Base-by-base conservation (phyloP, 2,113 vertebrate genomes). In the Capra hircus region DNA sequence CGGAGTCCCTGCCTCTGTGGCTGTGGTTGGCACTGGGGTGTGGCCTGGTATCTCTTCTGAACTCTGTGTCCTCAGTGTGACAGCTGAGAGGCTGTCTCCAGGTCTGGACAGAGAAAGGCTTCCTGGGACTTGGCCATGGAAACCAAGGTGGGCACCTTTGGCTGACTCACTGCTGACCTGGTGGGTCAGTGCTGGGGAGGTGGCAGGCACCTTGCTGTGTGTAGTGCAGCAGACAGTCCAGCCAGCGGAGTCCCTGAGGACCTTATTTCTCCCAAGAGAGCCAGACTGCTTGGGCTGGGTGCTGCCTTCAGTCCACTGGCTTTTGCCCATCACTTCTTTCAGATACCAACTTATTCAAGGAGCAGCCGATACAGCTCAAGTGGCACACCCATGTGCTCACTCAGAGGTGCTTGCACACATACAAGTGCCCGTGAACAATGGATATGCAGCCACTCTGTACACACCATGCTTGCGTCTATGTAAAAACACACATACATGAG, bases 371-470 rank as follows among this genome's bases (percentile, higher is more conserved):
- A 30, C 0, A 28, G 92, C 6, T 19, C 27, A n/a, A 23, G 11
- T 2, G 5, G 55, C 53, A 64, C 15, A 62, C 33, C 16, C 11
- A 7, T 5, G 40, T 25, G 40, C 43, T 92, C 7, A 16, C 50
- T 40, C 1, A 27, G 15, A n/a, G 48, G 12, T 81, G 12, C 5
- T 5, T 48, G 45, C 17, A 40, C 19, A 33, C 45, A 17, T 8
- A 1, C 1, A 45, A n/a, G 7, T 9, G 10, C 40, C 40, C 2
- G 0, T 1, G 52, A 81, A 13, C 13, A 45, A 77, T 83, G 48
- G n/a, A 6, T 77, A 33, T 62, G 43, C 10, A 9, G 13, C 28
- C 14, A 15, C n/a, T 6, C 19, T 53, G 15, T 40, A 5, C 2
- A 33, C 30, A 11, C n/a, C 7, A 6, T 40, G 12, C 9, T 50